These are phyloP conservation scores for Nomada ferruginata DNA, from an alignment of 2,888 invertebrate genomes.

Conservation along the genomic window DNA sequence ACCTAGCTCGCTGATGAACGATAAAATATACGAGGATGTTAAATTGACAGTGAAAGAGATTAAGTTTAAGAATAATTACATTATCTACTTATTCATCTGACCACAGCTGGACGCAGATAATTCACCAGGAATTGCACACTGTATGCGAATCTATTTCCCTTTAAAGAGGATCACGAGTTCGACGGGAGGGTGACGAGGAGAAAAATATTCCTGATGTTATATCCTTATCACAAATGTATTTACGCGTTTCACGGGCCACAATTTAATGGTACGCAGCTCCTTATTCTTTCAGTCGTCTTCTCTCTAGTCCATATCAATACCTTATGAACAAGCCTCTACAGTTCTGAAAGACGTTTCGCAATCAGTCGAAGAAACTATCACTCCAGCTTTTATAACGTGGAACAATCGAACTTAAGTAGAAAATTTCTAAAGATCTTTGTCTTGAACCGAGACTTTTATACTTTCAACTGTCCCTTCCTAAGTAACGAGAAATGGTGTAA, in stretches of 20 bases:
- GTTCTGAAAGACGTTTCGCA: not conserved
- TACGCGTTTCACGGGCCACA: not conserved
- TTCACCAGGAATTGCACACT: not conserved
- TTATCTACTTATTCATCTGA: not conserved
- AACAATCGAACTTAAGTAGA: not conserved
- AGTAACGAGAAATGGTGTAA: not conserved
- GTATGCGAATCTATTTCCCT: not conserved
- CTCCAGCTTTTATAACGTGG: not conserved
- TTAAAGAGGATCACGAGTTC: not conserved
- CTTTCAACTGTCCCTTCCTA: not conserved
- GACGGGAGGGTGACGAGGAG: not conserved
- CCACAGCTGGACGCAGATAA: not conserved
- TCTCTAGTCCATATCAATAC: not conserved
- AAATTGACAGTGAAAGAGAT: constrained; percentile 55
- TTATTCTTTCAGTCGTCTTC: not conserved
- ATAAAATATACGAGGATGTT: constrained; percentile 34
- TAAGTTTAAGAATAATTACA: not conserved
- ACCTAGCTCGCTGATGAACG: constrained; percentile 44
- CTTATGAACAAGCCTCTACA: no score
- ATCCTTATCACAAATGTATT: constrained; percentile 14
- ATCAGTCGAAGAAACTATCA: not conserved
- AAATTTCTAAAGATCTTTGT: not conserved
- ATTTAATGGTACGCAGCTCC: constrained; percentile 22
- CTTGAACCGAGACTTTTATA: not conserved
- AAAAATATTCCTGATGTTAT: constrained; percentile 24